Evolutionary conservation across 1,140 invertebrate genomes (phyloP).

Genomic region (Rhagoletis zephyria): DNA sequence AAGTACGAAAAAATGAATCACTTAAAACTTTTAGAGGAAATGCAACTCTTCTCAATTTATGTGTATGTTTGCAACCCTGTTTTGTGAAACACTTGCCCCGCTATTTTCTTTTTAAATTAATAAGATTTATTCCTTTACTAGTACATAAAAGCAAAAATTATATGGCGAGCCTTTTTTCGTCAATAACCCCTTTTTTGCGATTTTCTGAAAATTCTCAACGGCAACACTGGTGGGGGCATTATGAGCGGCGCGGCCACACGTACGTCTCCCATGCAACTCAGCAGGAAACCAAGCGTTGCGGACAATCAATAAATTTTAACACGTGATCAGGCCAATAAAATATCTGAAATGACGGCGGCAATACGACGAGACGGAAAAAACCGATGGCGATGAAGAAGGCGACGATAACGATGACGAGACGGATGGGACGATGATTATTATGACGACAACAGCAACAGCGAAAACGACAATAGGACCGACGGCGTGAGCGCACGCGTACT

Average conservation of each 20-base stretch:
- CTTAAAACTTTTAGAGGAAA: no score
- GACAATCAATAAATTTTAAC: slow-evolving; percentile 73
- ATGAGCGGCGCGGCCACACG: slow-evolving; percentile 67
- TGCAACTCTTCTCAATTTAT: no score
- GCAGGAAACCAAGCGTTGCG: slow-evolving; percentile 62
- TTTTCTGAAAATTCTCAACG: no score
- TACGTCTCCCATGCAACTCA: slow-evolving; percentile 71
- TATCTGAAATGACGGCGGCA: slow-evolving; percentile 23
- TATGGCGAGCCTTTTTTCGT: no score
- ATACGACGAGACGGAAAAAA: slow-evolving; percentile 6
- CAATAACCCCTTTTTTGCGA: no score
- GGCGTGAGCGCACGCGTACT: background rate
- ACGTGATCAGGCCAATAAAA: slow-evolving; percentile 66
- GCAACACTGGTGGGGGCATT: background rate
- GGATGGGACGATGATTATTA: background rate
- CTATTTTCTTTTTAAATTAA: no score
- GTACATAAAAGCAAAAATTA: no score
- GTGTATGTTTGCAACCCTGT: no score
- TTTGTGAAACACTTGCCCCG: no score
- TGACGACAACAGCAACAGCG: slow-evolving; percentile 33
- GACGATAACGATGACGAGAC: background rate
- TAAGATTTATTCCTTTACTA: no score
- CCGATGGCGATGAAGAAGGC: background rate
- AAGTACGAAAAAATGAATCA: no score
- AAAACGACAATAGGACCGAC: slow-evolving; percentile 1